Evolutionary conservation across 2,888 invertebrate genomes (phyloP).

Genomic region (Elegia similella): DNA sequence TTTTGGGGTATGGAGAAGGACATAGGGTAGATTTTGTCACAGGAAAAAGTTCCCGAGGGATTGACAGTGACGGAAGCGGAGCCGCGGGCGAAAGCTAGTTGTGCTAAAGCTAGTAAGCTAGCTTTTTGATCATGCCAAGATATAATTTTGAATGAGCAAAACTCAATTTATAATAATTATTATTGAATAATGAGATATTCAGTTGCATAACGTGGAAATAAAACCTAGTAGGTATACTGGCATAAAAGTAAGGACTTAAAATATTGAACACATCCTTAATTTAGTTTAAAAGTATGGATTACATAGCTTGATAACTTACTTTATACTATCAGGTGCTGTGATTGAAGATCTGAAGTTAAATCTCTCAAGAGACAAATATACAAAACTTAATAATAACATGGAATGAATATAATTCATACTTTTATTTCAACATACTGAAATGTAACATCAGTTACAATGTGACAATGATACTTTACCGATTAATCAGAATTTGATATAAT

Average conservation of each 20-base stretch:
- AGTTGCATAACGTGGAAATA: not conserved
- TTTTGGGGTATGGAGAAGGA: no score
- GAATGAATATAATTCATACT: constrained; percentile 36
- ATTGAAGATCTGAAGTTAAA: constrained; percentile 16
- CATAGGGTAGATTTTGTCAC: no score
- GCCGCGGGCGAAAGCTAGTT: no score
- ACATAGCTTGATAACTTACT: constrained; percentile 21
- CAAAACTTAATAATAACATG: constrained; percentile 22
- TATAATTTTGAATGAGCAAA: no score
- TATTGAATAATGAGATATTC: not conserved
- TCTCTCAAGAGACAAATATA: constrained; percentile 11
- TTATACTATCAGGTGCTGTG: constrained; percentile 28
- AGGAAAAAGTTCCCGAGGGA: no score
- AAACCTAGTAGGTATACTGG: not conserved
- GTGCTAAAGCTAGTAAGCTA: no score
- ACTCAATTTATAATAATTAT: not conserved
- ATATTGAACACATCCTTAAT: constrained; percentile 39
- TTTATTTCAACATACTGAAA: constrained; percentile 26
- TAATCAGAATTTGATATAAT: constrained; percentile 27
- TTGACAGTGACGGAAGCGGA: no score
- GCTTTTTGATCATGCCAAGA: no score
- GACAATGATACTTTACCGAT: not conserved
- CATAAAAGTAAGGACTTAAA: constrained; percentile 27
- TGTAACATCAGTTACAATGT: constrained; percentile 12
- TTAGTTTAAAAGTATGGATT: constrained; percentile 23